Percentiles rank a stretch among this genome's conserved stretches.
Conservation (phyloP, 1,140 invertebrate genomes). For the Papilio glaucus region DNA sequence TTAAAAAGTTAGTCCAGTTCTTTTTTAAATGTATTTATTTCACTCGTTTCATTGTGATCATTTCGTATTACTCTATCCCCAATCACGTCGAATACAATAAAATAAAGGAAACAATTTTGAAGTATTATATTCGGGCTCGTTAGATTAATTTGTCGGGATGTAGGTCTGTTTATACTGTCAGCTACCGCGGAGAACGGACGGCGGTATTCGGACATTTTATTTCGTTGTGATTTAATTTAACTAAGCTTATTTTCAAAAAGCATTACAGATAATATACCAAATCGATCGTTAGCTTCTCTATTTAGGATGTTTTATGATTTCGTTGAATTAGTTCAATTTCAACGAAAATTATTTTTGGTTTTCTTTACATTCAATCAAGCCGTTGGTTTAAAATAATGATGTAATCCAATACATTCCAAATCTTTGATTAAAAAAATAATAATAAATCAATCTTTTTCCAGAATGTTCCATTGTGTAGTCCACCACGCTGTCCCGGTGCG, state of each 20-base stretch:
- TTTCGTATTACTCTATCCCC: conserved; percentile 17
- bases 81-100: conserved; percentile 19
- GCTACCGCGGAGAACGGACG: not conserved
- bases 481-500: too few relatives aligned
- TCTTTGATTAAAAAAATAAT: too few relatives aligned
- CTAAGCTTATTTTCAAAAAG: not conserved
- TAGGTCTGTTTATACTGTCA: conserved; percentile 20
- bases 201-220: conserved; percentile 1
- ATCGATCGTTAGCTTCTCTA: not conserved
- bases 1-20: not conserved
- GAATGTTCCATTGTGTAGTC: too few relatives aligned
- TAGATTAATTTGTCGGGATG: conserved; percentile 28
- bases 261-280: not conserved
- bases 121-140: conserved; percentile 26
- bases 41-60: too few relatives aligned
- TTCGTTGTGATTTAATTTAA: not conserved
- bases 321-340: too few relatives aligned
- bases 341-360: not conserved
- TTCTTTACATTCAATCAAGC: too few relatives aligned
- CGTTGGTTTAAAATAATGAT: not conserved
- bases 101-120: conserved; percentile 8
- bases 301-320: too few relatives aligned
- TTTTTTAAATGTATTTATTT: not conserved
- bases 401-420: not conserved
- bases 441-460: too few relatives aligned